These are phyloP conservation scores for Amblyopsis rosae DNA, from an alignment of 2,113 vertebrate species.

Conservation along the genomic window DNA sequence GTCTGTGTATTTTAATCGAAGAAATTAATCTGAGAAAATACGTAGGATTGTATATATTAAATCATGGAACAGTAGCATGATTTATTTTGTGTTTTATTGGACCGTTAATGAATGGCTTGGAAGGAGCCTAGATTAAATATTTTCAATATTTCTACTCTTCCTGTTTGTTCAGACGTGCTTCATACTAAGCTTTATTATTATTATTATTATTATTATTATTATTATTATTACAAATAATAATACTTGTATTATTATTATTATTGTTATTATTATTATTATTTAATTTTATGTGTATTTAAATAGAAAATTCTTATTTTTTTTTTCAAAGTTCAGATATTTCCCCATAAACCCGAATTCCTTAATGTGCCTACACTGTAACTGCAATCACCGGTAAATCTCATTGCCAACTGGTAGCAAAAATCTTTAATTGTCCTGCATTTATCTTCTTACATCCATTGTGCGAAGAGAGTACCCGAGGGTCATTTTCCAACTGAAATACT, in stretches of 20 bases:
- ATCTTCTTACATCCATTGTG: constrained; percentile 97
- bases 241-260: too few species aligned
- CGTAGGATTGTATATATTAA: background rate
- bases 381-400: constrained; percentile 95
- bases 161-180: too few species aligned
- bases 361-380: constrained; percentile 83
- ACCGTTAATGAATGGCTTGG: background rate
- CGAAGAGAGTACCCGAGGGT: constrained; percentile 92
- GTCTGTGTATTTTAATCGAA: background rate
- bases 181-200: too few species aligned
- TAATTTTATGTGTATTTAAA: too few species aligned
- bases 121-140: background rate
- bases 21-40: background rate
- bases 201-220: too few species aligned
- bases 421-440: constrained; percentile 98
- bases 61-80: background rate
- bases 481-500: constrained; percentile 98
- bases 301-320: background rate
- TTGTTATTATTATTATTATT: too few species aligned
- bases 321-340: constrained; percentile 52
- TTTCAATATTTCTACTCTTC: background rate
- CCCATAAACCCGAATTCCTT: constrained; percentile 41
- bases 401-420: constrained; percentile 90
- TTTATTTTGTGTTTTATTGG: background rate
- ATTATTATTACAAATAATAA: too few species aligned